Evolutionary conservation across 2,797 vertebrate genomes (phyloP).

Genomic region (Mus caroli): DNA sequence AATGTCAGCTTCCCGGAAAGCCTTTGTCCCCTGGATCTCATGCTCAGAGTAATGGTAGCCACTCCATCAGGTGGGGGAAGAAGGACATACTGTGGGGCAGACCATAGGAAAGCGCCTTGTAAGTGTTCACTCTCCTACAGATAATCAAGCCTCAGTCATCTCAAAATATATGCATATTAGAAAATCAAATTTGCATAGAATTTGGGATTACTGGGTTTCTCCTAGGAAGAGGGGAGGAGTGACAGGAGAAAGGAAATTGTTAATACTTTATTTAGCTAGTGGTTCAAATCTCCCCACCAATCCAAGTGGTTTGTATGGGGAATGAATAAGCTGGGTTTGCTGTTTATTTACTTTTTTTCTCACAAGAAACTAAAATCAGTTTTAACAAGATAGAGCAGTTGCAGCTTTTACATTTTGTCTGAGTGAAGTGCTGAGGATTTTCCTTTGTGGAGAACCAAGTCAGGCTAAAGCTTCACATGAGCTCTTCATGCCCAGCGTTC

Average conservation of each 20-base stretch:
- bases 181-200: conserved; percentile 76
- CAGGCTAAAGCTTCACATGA: conserved; percentile 88
- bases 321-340: conserved; percentile 71
- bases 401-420: conserved; percentile 81
- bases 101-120: conserved; percentile 74
- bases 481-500: conserved; percentile 71
- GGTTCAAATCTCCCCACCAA: conserved; percentile 78
- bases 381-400: conserved; percentile 83
- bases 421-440: conserved; percentile 82
- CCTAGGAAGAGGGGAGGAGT: conserved; percentile 61
- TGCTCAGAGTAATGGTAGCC: conserved; percentile 57
- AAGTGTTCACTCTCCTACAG: conserved; percentile 81
- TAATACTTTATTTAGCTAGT: conserved; percentile 87
- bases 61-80: conserved; percentile 63
- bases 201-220: conserved; percentile 83
- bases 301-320: conserved; percentile 83
- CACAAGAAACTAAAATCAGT: conserved; percentile 68
- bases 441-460: conserved; percentile 87
- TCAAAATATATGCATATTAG: conserved; percentile 82
- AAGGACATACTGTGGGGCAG: no score
- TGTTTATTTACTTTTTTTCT: not conserved
- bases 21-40: not conserved
- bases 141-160: conserved; percentile 86
- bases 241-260: conserved; percentile 77
- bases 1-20: not conserved